Evolutionary conservation across 2,797 vertebrate genomes (phyloP), one percentile per base, ranked within the genome.

Genomic region (Falco naumanni): DNA sequence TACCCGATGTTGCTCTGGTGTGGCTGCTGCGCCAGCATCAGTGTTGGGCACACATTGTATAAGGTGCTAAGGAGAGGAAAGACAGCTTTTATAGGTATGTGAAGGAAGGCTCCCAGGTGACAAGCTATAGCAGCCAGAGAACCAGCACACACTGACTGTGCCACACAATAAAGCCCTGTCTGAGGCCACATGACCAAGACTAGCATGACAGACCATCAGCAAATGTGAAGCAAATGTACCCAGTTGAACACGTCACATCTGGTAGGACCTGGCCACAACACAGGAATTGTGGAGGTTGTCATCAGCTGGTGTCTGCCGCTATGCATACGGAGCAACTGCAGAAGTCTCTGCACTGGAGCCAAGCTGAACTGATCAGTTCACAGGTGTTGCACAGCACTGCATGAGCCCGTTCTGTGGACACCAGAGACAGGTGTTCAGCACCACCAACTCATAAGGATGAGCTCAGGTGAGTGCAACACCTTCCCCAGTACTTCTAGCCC

Each of bases 161-260:
- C 17, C 68, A 54, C 50, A 21, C 0, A 0, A 25, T 3, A 64
- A 75, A 81, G 70, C 54, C 53, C 9, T 68, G 53, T 12, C 81
- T 33, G 59, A 6, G 6, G 41, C 3, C 41, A 15, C 54, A 47
- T 0, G 1, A 21, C 16, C 75, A 45, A 17, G 0, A n/a, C 28
- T 3, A 47, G 29, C 11, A 2, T 0, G 24, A 16, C 26, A 66
- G 26, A 84, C 33, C 53, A n/a, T 0, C 5, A 20, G 41, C 31
- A 93, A 77, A 70, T 0, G 0, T 1, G 4, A 63, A 33, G 21
- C 19, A 39, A 43, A 54, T 13, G 2, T 80, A 63, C 18, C 25
- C 43, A 16, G 33, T 0, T 74, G 48, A 66, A 34, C 10, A 5
- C 4, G 11, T 54, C 14, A 9, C 65, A 34, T 28, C 53, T 56